Evolutionary conservation across 2,888 invertebrate genomes (phyloP).

Genomic region (Eurytoma adleriae): DNA sequence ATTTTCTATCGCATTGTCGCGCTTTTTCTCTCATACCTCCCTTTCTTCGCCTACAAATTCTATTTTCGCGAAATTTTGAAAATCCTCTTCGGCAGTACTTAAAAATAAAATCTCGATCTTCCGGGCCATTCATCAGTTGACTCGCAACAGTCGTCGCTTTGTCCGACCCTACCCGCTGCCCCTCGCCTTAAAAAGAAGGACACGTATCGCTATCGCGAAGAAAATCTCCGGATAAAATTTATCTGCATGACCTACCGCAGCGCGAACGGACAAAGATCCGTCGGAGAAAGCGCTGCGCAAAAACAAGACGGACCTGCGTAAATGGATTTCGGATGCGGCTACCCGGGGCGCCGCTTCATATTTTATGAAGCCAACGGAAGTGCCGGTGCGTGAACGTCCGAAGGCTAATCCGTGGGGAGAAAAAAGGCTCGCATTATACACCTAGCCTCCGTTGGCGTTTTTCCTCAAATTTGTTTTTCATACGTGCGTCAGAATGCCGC

Average conservation of each 20-base stretch:
- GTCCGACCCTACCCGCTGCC: too few relatives aligned
- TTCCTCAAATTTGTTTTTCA: slow-evolving; percentile 20
- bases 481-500: neutral
- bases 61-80: too few relatives aligned
- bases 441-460: neutral
- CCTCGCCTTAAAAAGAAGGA: too few relatives aligned
- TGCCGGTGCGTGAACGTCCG: neutral
- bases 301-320: neutral
- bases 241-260: neutral
- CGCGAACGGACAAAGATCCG: neutral
- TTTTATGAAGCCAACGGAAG: slow-evolving; percentile 1
- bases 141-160: too few relatives aligned
- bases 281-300: neutral
- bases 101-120: too few relatives aligned
- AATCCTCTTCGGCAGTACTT: too few relatives aligned
- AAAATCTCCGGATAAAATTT: too few relatives aligned
- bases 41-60: too few relatives aligned
- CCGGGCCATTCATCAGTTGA: too few relatives aligned
- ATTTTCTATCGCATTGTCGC: too few relatives aligned
- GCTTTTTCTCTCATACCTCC: too few relatives aligned
- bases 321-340: slow-evolving; percentile 23
- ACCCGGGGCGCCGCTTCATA: neutral
- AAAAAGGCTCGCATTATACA: neutral
- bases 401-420: neutral
- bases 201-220: too few relatives aligned